Evolutionary conservation across 2,113 vertebrate species (phyloP).

Genomic region (Cyprinodon tularosa): DNA sequence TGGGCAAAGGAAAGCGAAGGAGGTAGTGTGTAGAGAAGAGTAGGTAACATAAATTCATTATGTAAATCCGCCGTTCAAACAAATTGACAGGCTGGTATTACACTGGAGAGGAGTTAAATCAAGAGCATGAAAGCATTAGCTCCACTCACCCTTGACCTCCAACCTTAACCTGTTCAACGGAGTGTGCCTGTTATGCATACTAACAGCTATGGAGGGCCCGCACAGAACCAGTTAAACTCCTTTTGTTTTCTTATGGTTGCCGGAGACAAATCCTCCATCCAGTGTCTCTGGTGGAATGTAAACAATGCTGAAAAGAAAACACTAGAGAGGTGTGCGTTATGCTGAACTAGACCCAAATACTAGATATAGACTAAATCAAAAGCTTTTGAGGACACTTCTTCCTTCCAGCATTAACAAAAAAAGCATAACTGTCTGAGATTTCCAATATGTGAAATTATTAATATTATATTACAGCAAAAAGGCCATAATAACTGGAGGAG

Average conservation of each 20-base stretch:
- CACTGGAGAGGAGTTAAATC: slow-evolving; percentile 74
- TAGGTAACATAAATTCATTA: slow-evolving; percentile 80
- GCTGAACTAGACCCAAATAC: slow-evolving; percentile 22
- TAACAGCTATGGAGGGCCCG: slow-evolving; percentile 58
- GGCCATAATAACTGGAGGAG: neutral
- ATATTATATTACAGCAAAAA: slow-evolving; percentile 11
- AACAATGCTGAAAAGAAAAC: slow-evolving; percentile 56
- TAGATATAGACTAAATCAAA: slow-evolving; percentile 8
- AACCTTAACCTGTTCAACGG: slow-evolving; percentile 69
- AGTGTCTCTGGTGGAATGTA: slow-evolving; percentile 35
- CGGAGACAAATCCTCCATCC: slow-evolving; percentile 23
- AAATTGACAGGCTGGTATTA: slow-evolving; percentile 78
- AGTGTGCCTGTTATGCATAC: slow-evolving; percentile 75
- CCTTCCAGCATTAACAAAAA: slow-evolving; percentile 32
- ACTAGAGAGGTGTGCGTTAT: slow-evolving; percentile 31
- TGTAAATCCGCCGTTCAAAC: slow-evolving; percentile 79
- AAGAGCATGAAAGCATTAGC: slow-evolving; percentile 77
- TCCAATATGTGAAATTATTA: slow-evolving; percentile 17
- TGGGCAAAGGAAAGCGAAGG: slow-evolving; percentile 47
- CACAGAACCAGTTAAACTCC: slow-evolving; percentile 38
- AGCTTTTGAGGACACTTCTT: slow-evolving; percentile 20
- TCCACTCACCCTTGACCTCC: slow-evolving; percentile 74
- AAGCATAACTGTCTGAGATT: neutral
- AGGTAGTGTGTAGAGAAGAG: slow-evolving; percentile 64
- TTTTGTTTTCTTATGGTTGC: slow-evolving; percentile 48